Conservation (phyloP, 2,888 invertebrate genomes). For the Oligia fasciuncula region DNA sequence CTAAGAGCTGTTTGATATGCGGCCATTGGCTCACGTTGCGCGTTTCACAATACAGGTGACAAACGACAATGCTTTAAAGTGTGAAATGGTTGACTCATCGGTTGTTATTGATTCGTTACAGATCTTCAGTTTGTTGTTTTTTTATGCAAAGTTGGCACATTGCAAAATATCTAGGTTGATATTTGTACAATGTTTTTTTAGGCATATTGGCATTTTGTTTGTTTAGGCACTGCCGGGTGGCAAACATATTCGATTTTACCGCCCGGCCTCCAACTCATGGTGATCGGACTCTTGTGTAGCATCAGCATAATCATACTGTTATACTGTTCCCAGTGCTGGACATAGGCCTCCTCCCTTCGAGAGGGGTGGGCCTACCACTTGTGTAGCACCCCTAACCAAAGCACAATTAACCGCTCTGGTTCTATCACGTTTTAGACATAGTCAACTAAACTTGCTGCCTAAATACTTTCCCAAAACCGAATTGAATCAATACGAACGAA, state of each 20-base stretch:
- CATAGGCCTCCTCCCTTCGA: not conserved
- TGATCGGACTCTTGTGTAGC: not conserved
- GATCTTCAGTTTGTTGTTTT: slow-evolving; percentile 10
- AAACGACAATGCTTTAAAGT: slow-evolving; percentile 2
- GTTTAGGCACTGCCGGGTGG: not conserved
- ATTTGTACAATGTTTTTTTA: not conserved
- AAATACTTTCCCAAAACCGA: slow-evolving; percentile 41
- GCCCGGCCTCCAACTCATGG: not conserved
- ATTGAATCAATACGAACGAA: slow-evolving; percentile 19
- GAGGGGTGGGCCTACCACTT: not conserved
- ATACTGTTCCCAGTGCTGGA: not conserved
- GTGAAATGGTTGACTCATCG: slow-evolving; percentile 35
- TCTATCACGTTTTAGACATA: not conserved
- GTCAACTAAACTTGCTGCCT: not conserved
- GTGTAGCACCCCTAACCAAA: not conserved
- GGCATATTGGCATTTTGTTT: not conserved
- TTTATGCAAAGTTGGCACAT: slow-evolving; percentile 5
- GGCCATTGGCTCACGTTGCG: not conserved
- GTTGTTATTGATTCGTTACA: slow-evolving; percentile 35
- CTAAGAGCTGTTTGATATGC: slow-evolving; percentile 12
- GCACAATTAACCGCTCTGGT: not conserved
- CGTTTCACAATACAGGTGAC: slow-evolving; percentile 21
- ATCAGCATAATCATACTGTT: not conserved
- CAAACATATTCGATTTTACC: not conserved
- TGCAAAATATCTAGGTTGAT: slow-evolving; percentile 22